Evolutionary conservation across 2,888 invertebrate genomes (phyloP).

Genomic region (Pegoplata infirma): DNA sequence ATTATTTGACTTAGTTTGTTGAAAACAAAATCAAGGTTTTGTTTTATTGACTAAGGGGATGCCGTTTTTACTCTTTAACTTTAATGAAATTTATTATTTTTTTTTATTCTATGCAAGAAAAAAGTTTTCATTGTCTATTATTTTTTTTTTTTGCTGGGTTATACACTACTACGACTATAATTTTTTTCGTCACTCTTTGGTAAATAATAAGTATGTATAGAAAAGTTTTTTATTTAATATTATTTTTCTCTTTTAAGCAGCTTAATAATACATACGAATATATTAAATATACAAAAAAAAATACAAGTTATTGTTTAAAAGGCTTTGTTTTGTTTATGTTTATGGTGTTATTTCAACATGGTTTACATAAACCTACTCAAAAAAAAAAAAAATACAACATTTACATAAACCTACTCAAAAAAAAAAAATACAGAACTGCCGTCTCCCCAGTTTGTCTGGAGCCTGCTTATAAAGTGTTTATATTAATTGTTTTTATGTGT

Average conservation of each 20-base stretch:
- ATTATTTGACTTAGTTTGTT: no score
- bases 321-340: slow-evolving; percentile 37
- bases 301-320: slow-evolving; percentile 46
- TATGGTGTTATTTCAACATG: slow-evolving; percentile 35
- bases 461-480: slow-evolving; percentile 41
- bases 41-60: no score
- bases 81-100: no score
- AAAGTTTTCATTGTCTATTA: no score
- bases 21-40: no score
- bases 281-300: slow-evolving; percentile 5
- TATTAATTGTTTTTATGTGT: slow-evolving; percentile 45
- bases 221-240: slow-evolving; percentile 5
- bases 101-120: no score
- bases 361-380: background rate
- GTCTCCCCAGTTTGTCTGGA: slow-evolving; percentile 40
- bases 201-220: slow-evolving; percentile 16
- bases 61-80: no score
- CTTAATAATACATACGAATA: slow-evolving; percentile 26
- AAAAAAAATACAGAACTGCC: background rate
- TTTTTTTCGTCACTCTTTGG: slow-evolving; percentile 27
- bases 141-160: no score
- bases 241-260: slow-evolving; percentile 32
- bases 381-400: background rate
- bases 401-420: background rate
- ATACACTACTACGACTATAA: no score